Conservation (phyloP, 2,797 vertebrate genomes). For the Siniperca undulata region DNA sequence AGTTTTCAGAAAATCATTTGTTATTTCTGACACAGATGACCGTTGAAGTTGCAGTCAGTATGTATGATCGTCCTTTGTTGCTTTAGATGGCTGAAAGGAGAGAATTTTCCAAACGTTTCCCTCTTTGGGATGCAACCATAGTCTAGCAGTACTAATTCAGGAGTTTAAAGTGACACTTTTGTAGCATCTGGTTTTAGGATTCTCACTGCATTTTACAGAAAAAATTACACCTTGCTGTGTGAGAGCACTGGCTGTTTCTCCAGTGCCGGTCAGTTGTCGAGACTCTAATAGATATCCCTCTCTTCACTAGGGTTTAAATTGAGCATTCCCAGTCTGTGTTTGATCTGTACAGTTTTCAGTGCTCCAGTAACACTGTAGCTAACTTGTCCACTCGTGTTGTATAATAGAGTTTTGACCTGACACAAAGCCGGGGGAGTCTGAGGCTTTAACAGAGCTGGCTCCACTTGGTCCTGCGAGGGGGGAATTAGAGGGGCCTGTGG, state of each 20-base stretch:
- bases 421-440: slow-evolving; percentile 34
- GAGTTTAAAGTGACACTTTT: neutral
- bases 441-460: slow-evolving; percentile 63
- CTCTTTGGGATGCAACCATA: neutral
- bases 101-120: slow-evolving; percentile 5
- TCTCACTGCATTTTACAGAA: neutral
- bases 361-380: neutral
- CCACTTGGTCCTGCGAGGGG: slow-evolving; percentile 43
- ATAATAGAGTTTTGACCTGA: slow-evolving; percentile 44
- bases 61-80: neutral
- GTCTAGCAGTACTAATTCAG: neutral
- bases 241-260: neutral
- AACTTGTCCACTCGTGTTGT: slow-evolving; percentile 14
- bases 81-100: neutral
- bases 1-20: no score
- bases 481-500: slow-evolving; percentile 30
- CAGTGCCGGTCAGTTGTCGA: neutral
- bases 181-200: neutral
- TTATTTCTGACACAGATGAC: no score
- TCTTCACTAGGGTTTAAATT: neutral
- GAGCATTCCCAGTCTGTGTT: neutral
- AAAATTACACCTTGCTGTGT: neutral
- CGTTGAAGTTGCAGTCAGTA: no score
- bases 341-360: neutral
- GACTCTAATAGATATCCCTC: neutral